A percentile compares a stretch with the other conserved stretches of the same genome.
phyloP scores from a whole-genome alignment of 1,140 invertebrate genomes.

The Chlorops oryzae region DNA sequence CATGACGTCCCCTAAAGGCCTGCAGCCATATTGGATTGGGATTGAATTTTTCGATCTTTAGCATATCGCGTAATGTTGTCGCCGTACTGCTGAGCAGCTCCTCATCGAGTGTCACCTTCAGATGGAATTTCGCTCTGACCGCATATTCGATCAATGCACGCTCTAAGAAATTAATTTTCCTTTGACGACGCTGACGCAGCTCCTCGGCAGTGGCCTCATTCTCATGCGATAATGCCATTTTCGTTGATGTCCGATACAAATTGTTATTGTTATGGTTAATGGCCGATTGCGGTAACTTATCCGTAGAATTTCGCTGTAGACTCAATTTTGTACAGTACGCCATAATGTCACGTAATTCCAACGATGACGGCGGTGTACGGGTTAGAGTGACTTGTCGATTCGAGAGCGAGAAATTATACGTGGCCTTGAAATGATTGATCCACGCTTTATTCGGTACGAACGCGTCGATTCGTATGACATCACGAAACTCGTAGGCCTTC shows the following conservation, averaged over 20 bases:
- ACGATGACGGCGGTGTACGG: conserved; percentile 28
- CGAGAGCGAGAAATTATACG: conserved; percentile 35
- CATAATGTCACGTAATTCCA: conserved; percentile 39
- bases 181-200: conserved; percentile 23
- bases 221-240: neutral
- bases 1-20: conserved; percentile 31
- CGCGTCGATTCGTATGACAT: conserved; percentile 32
- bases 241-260: conserved; percentile 2
- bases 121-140: conserved; percentile 30
- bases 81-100: conserved; percentile 30
- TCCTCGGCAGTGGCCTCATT: conserved; percentile 7
- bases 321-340: conserved; percentile 34
- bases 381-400: conserved; percentile 35
- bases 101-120: conserved; percentile 22
- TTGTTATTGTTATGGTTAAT: neutral
- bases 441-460: conserved; percentile 38
- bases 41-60: conserved; percentile 40
- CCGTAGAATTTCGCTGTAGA: conserved; percentile 1
- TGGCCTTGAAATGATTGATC: conserved; percentile 42
- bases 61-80: conserved; percentile 29
- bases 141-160: conserved; percentile 35
- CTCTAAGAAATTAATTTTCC: conserved; percentile 35
- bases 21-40: conserved; percentile 35
- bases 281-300: too few relatives aligned
- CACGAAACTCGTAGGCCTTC: conserved; percentile 35